These are phyloP conservation scores for Diaperis boleti DNA, from an alignment of 2,888 invertebrate genomes.

Conservation along the genomic window DNA sequence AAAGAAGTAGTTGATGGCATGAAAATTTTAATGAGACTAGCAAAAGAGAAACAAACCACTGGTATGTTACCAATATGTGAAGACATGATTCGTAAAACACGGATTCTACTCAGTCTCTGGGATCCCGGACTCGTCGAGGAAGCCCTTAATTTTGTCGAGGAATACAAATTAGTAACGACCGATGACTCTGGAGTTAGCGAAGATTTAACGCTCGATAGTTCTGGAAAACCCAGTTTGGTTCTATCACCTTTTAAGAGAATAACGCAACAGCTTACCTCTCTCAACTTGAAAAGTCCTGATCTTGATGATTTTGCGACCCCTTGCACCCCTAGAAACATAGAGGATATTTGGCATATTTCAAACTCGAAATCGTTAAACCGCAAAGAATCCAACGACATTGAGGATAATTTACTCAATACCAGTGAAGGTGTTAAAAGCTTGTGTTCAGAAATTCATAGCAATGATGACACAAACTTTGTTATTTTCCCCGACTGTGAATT, in stretches of 20 bases:
- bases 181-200: slow-evolving; percentile 64
- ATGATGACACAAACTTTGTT: slow-evolving; percentile 69
- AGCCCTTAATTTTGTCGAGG: slow-evolving; percentile 84
- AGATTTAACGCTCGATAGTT: slow-evolving; percentile 59
- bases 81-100: slow-evolving; percentile 82
- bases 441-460: slow-evolving; percentile 60
- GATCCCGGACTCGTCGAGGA: slow-evolving; percentile 89
- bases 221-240: slow-evolving; percentile 57
- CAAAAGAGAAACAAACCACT: slow-evolving; percentile 79
- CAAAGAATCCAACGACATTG: slow-evolving; percentile 4
- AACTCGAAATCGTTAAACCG: slow-evolving; percentile 31
- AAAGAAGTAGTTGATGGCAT: slow-evolving; percentile 83
- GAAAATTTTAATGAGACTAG: slow-evolving; percentile 79
- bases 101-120: slow-evolving; percentile 85
- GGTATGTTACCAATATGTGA: slow-evolving; percentile 83
- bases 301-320: slow-evolving; percentile 79
- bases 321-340: slow-evolving; percentile 73
- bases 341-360: slow-evolving; percentile 73
- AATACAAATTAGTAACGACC: slow-evolving; percentile 72
- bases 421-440: slow-evolving; percentile 62
- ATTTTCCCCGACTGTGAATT: slow-evolving; percentile 72
- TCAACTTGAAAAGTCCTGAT: slow-evolving; percentile 80
- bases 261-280: slow-evolving; percentile 80
- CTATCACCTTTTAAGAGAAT: slow-evolving; percentile 81
- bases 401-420: slow-evolving; percentile 60